Evolutionary conservation across 2,888 invertebrate genomes (phyloP).

Genomic region (Prenolepis imparis): DNA sequence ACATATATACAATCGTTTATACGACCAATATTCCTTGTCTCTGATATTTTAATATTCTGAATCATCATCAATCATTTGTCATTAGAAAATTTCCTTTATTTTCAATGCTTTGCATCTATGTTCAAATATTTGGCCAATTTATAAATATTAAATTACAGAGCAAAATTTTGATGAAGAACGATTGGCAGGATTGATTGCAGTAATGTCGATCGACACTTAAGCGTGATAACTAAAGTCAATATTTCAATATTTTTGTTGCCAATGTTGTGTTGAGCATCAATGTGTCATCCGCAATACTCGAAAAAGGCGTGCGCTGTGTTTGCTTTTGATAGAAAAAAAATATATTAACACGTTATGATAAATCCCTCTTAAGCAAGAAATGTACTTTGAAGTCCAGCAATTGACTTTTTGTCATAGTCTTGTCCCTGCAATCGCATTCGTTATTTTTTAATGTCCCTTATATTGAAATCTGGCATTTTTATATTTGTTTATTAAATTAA

Average conservation of each 20-base stretch:
- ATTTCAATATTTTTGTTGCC: slow-evolving; percentile 16
- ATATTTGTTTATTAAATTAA: background rate
- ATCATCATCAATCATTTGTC: background rate
- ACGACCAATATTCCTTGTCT: background rate
- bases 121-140: background rate
- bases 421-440: too few species aligned
- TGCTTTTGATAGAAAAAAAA: background rate
- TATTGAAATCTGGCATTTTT: background rate
- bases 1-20: background rate
- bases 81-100: background rate
- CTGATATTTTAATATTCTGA: background rate
- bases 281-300: slow-evolving; percentile 12
- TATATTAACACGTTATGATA: background rate
- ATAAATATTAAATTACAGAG: background rate
- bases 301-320: background rate
- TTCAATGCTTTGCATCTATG: background rate
- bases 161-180: background rate
- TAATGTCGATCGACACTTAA: slow-evolving; percentile 9
- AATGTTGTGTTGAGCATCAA: background rate
- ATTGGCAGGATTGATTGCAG: background rate
- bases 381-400: slow-evolving; percentile 17
- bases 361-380: background rate
- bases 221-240: slow-evolving; percentile 14
- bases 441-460: background rate
- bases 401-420: background rate